Conservation (phyloP, 2,113 vertebrate genomes). For the Bos javanicus region DNA sequence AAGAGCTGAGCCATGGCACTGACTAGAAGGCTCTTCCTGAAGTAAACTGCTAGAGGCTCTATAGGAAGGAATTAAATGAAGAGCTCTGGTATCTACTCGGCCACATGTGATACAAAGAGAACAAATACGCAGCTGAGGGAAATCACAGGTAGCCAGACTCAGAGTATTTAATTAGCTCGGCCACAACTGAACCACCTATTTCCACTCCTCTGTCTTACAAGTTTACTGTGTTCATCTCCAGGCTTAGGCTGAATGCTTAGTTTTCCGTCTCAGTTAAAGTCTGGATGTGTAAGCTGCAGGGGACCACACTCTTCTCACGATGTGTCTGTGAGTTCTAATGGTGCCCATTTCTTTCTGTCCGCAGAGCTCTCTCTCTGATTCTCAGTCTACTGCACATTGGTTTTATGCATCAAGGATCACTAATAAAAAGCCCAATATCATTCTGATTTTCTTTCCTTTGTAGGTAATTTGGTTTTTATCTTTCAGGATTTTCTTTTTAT, state of each 20-base stretch:
- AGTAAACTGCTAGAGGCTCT: neutral
- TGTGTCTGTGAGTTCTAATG: neutral
- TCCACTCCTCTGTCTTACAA: neutral
- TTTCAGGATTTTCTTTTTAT: neutral
- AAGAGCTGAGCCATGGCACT: neutral
- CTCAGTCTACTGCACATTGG: neutral
- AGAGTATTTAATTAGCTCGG: conserved; percentile 20
- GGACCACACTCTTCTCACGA: neutral
- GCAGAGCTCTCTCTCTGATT: neutral
- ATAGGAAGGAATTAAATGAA: neutral
- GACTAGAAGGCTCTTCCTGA: conserved; percentile 16
- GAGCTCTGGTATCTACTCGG: neutral
- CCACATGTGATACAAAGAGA: neutral
- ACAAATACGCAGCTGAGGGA: conserved; percentile 4
- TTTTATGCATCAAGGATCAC: neutral
- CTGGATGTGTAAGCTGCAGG: neutral
- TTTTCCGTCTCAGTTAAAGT: neutral
- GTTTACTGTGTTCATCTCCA: neutral
- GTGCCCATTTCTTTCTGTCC: neutral
- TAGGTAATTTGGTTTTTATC: neutral
- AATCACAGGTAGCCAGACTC: conserved; percentile 28
- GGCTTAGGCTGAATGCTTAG: neutral
- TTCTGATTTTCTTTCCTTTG: neutral
- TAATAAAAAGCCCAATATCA: neutral
- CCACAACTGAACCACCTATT: neutral